Evolutionary conservation across 2,797 vertebrate species (phyloP).

Genomic region (Microctenopoma stevenorrisi): DNA sequence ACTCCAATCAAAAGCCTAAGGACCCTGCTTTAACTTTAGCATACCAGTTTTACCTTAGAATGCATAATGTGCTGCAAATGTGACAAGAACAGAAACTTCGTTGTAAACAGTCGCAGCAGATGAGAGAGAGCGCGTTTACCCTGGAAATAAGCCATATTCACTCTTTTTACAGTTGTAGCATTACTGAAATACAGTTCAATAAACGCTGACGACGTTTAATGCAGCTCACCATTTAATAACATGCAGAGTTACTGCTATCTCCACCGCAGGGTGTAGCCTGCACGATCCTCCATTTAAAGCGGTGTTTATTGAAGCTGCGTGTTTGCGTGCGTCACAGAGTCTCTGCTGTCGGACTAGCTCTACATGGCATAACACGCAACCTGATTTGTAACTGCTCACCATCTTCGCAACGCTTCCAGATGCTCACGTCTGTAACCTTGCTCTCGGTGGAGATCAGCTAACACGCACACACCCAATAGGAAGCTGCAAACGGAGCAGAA

Average conservation of each 20-base stretch:
- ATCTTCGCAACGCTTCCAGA: rapidly evolving
- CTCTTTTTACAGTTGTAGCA: background rate
- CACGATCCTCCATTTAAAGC: constrained; percentile 50
- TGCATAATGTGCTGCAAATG: background rate
- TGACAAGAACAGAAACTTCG: background rate
- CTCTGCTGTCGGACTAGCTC: background rate
- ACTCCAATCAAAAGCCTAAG: background rate
- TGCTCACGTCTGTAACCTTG: background rate
- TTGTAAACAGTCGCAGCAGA: constrained; percentile 2
- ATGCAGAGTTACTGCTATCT: constrained; percentile 17
- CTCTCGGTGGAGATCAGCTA: constrained; percentile 46
- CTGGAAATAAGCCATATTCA: constrained; percentile 14
- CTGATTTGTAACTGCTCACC: constrained; percentile 26
- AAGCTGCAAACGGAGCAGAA: constrained; percentile 30
- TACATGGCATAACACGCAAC: background rate
- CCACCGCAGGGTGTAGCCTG: constrained; percentile 28
- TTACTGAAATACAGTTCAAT: background rate
- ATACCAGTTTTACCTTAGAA: background rate
- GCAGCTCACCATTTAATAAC: constrained; percentile 49
- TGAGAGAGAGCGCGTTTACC: constrained; percentile 60
- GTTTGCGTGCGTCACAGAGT: constrained; percentile 34
- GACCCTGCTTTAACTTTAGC: background rate
- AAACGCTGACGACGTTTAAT: background rate
- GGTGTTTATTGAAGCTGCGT: constrained; percentile 15
- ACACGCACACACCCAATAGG: constrained; percentile 39